Percentiles rank a stretch among this genome's conserved stretches.
phyloP scores from a whole-genome alignment of 1,140 invertebrate genomes.

The Cataglyphis hispanica region DNA sequence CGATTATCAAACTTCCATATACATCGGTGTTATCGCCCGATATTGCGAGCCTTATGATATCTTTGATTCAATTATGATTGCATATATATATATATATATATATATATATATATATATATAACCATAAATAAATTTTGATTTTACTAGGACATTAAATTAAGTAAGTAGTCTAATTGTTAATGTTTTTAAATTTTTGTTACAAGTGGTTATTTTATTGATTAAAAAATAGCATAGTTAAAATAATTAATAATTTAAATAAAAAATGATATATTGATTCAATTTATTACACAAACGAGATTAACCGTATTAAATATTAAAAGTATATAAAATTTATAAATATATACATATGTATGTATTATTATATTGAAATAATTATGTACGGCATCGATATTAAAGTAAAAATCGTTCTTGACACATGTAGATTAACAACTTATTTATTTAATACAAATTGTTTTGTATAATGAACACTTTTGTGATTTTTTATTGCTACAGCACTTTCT shows the following conservation, averaged over 20 bases:
- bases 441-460: background rate
- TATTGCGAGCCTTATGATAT: background rate
- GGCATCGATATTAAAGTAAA: background rate
- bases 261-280: background rate
- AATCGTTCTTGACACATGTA: background rate
- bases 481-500: background rate
- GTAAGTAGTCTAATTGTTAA: background rate
- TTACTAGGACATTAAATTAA: background rate
- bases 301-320: too few relatives aligned
- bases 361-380: background rate
- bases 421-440: background rate
- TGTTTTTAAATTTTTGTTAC: background rate
- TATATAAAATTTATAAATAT: background rate
- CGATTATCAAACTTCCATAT: conserved; percentile 12
- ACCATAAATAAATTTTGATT: background rate
- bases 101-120: background rate
- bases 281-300: background rate
- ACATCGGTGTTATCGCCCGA: conserved; percentile 31
- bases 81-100: background rate
- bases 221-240: background rate
- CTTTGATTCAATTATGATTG: background rate
- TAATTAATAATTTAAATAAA: background rate
- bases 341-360: background rate
- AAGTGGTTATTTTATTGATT: background rate
- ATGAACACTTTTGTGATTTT: background rate